These are phyloP conservation scores for Cercopithecus mona DNA, from an alignment of 2,113 vertebrate genomes.

Conservation along the genomic window DNA sequence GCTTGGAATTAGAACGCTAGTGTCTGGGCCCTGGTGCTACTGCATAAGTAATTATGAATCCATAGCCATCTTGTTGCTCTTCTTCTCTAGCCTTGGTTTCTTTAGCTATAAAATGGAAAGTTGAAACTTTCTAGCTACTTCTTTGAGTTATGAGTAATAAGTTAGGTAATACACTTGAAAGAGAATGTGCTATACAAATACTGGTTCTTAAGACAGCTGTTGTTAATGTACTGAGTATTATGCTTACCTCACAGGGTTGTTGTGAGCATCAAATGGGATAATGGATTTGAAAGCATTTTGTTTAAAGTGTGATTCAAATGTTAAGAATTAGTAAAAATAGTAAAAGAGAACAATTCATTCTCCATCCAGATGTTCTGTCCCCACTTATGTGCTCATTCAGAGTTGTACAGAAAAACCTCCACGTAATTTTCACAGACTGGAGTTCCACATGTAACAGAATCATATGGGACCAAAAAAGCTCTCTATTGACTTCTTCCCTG, in stretches of 20 bases:
- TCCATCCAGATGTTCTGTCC: conserved; percentile 57
- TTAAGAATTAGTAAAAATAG: conserved; percentile 69
- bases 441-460: neutral
- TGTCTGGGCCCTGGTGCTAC: neutral
- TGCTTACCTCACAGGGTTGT: conserved; percentile 35
- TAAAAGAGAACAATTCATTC: conserved; percentile 60
- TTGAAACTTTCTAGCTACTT: conserved; percentile 44
- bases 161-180: neutral
- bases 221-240: conserved; percentile 45
- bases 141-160: conserved; percentile 2
- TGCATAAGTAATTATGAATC: neutral
- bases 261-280: conserved; percentile 40
- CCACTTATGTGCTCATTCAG: conserved; percentile 48
- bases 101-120: conserved; percentile 22
- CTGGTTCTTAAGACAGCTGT: conserved; percentile 39
- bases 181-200: conserved; percentile 23
- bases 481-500: neutral
- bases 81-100: neutral
- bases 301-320: conserved; percentile 54
- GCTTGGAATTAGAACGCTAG: neutral
- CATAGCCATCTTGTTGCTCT: neutral
- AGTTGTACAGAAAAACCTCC: conserved; percentile 19
- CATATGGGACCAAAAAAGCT: neutral
- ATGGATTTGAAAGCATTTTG: conserved; percentile 63
- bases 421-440: conserved; percentile 39